Evolutionary conservation across 1,140 invertebrate genomes (phyloP).

Genomic region (Drosophila ohnishii): DNA sequence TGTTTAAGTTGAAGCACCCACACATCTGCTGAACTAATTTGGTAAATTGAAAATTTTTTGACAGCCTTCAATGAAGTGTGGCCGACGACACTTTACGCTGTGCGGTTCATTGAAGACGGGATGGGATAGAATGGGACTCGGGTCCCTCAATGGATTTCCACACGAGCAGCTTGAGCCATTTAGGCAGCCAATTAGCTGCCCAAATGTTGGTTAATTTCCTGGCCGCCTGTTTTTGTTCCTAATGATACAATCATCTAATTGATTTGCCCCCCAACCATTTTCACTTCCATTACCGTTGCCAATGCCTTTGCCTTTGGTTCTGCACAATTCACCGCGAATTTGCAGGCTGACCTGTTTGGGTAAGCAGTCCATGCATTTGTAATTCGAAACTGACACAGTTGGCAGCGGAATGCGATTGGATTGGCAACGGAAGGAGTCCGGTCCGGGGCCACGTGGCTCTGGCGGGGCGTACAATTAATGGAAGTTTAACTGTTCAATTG

Average conservation of each 20-base stretch:
- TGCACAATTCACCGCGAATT: slow-evolving; percentile 61
- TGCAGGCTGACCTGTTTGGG: slow-evolving; percentile 74
- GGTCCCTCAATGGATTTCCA: slow-evolving; percentile 64
- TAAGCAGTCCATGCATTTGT: slow-evolving; percentile 76
- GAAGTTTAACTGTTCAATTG: slow-evolving; percentile 83
- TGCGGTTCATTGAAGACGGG: slow-evolving; percentile 62
- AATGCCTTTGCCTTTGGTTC: not conserved
- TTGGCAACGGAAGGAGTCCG: slow-evolving; percentile 25
- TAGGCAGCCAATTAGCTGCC: slow-evolving; percentile 78
- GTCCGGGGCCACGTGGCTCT: slow-evolving; percentile 39
- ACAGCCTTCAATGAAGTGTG: slow-evolving; percentile 79
- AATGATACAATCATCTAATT: slow-evolving; percentile 80
- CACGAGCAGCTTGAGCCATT: slow-evolving; percentile 75
- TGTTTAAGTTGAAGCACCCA: slow-evolving; percentile 10
- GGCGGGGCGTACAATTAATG: slow-evolving; percentile 77
- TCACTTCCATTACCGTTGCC: not conserved
- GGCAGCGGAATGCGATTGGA: slow-evolving; percentile 41
- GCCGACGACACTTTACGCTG: slow-evolving; percentile 67
- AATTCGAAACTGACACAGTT: slow-evolving; percentile 78
- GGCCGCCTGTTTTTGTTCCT: slow-evolving; percentile 57
- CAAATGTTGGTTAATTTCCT: slow-evolving; percentile 80
- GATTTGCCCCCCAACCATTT: slow-evolving; percentile 45
- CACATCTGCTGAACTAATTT: slow-evolving; percentile 63
- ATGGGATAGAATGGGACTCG: slow-evolving; percentile 20
- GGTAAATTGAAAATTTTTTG: slow-evolving; percentile 78